Percentiles rank a stretch among this genome's conserved stretches.
Evolutionary conservation across 2,888 invertebrate species (phyloP).

Genomic region (Dryococelus australis): DNA sequence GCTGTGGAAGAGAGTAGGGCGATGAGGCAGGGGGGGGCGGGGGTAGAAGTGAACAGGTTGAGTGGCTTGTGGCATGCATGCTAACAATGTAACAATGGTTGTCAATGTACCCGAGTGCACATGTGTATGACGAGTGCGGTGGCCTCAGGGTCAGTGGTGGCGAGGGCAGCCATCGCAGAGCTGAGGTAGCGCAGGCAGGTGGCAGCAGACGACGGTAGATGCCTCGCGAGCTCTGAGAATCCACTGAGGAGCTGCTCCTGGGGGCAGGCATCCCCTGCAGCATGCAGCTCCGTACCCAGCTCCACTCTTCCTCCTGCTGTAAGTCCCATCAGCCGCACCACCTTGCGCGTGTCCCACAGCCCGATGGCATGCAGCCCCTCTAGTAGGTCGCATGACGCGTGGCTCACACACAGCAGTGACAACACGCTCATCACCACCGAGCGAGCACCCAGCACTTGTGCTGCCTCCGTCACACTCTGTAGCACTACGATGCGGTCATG

Average conservation of each 20-base stretch:
- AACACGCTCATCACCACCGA: constrained; percentile 65
- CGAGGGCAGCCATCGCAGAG: constrained; percentile 62
- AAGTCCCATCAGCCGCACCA: constrained; percentile 67
- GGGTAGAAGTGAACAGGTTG: no score
- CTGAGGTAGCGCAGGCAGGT: constrained; percentile 55
- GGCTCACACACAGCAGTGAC: constrained; percentile 54
- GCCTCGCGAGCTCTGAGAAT: constrained; percentile 34
- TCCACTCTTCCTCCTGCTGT: constrained; percentile 65
- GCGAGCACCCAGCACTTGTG: constrained; percentile 64
- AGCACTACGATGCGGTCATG: constrained; percentile 63
- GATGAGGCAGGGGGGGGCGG: no score
- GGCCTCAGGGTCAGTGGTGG: constrained; percentile 63
- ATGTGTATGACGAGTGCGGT: constrained; percentile 65
- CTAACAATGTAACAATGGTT: no score
- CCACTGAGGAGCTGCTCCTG: constrained; percentile 29
- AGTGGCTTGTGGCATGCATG: no score
- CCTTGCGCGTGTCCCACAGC: constrained; percentile 66
- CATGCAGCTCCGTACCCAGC: constrained; percentile 48
- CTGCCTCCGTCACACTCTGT: constrained; percentile 61
- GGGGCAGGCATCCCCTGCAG: constrained; percentile 27
- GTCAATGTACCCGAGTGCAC: constrained; percentile 61
- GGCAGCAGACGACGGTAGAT: constrained; percentile 54
- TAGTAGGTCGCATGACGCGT: constrained; percentile 58
- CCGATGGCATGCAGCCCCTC: constrained; percentile 60
- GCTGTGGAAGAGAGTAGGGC: no score